Evolutionary conservation across 2,888 invertebrate species (phyloP), one percentile per base, ranked within the genome.

Genomic region (Orthosia gracilis): DNA sequence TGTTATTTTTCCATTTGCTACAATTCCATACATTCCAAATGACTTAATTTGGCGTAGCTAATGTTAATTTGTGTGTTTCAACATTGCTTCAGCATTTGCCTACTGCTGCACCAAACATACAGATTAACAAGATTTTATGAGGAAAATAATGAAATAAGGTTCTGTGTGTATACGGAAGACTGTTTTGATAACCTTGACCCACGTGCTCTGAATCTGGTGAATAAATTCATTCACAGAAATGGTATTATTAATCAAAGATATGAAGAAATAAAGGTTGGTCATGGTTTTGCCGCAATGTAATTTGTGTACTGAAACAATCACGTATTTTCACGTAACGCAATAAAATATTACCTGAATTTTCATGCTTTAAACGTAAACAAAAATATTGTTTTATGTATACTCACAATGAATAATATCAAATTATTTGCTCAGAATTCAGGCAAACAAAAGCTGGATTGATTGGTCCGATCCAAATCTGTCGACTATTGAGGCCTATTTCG

Each of bases 201-300:
- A 65, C 69, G 68, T 70, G 59, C 59, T 73, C 54, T 54, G 47
- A 73, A 69, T 85, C 54, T 78, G 57, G 21, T 76, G 52, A 79
- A 66, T 76, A 73, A 76, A 57, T 73, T 49, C 47, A 71, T 65
- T 61, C 11, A n/a, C 18, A 15, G 18, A 66, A 45, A 55, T 31
- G 13, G 4, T 55, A 52, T 64, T 45, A 47, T 69, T 57, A 59
- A 17, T 49, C 11, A 67, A 62, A 62, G 11, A 59, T 3, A 47
- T 73, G 11, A 26, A 47, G 18, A 64, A 63, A 64, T 61, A 54
- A 58, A 50, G 12, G 23, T 3, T 49, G 26, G 18, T n/a, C 47
- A 64, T 64, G 31, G 54, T 11, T 63, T 66, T 9, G 15, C n/a
- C 3, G 21, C 26, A 55, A 61, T 23, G 7, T 26, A 13, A 9